A percentile compares a stretch with the other conserved stretches of the same genome.
phyloP scores from a whole-genome alignment of 2,888 invertebrate genomes.

The Nomada flava region DNA sequence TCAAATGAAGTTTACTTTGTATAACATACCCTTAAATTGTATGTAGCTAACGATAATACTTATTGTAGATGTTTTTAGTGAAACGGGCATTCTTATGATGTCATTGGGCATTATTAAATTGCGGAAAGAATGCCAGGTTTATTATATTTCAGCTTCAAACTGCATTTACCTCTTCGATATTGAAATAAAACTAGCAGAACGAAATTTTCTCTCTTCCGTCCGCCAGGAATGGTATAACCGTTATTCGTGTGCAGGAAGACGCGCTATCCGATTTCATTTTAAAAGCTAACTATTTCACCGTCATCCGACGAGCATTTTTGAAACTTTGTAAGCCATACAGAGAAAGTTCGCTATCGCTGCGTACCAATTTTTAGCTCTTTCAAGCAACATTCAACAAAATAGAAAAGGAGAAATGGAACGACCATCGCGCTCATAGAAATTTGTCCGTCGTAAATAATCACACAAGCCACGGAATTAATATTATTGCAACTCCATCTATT shows the following conservation, averaged over 20 bases:
- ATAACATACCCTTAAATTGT: too few species aligned
- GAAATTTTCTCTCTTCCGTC: neutral
- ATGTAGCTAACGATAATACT: too few species aligned
- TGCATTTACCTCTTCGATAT: neutral
- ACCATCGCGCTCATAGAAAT: neutral
- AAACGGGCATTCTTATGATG: neutral
- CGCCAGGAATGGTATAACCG: neutral
- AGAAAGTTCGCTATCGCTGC: constrained; percentile 24
- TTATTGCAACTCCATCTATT: too few species aligned
- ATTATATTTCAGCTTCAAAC: neutral
- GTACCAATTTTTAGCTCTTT: constrained; percentile 29
- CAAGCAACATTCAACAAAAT: neutral
- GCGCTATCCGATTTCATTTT: constrained; percentile 28
- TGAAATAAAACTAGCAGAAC: neutral
- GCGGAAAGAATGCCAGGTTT: neutral
- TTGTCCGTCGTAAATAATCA: too few species aligned
- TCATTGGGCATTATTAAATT: neutral
- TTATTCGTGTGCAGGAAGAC: neutral
- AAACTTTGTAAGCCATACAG: constrained; percentile 20
- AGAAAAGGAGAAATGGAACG: neutral
- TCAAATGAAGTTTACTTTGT: too few species aligned
- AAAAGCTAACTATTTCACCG: constrained; percentile 31
- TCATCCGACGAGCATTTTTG: constrained; percentile 32
- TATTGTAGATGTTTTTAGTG: too few species aligned
- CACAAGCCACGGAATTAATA: too few species aligned